Evolutionary conservation across 2,113 vertebrate species (phyloP), one percentile per base, ranked within the genome.

Genomic region (Carollia perspicillata): DNA sequence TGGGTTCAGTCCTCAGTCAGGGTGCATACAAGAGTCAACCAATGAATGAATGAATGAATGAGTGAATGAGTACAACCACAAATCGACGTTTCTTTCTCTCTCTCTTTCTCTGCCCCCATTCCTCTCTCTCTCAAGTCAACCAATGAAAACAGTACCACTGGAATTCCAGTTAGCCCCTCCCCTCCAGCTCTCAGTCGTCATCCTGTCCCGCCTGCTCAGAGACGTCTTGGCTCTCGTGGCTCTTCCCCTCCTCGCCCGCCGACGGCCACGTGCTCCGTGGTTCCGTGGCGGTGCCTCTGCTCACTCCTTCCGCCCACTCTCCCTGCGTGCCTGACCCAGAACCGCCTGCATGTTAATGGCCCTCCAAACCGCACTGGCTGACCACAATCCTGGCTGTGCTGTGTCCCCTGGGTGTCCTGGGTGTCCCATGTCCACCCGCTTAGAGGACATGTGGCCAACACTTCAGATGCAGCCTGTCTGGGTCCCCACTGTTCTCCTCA

Each of bases 271-370:
- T 75, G 42, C 35, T 30, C 80, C 3, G 1, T 23, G 51, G 14
- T 3, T 18, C 66, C 3, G 74, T 23, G 40, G 16, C 74, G 35
- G 55, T 18, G 16, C 51, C 22, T 71, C 30, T 26, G 42, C 44
- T 16, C 44, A 14, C 20, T 40, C 22, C 10, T 22, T 37, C 68
- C 10, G 3, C 78, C 33, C 18, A 6, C 22, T 28, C 13, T 72
- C 65, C 72, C 33, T 22, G 69, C 10, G 10, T 60, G 18, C 6
- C 40, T 37, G 42, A 60, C 9, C 77, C 44, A 8, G 9, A 12
- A 6, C 1, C 1, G 9, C 35, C 37, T n/a, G 6, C 22, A 3
- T 18, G 11, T 20, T 5, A 30, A 1, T 35, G 47, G 55, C 26
- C 37, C 37, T 93, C 44, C 33, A 13, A 28, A 65, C 66, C 4